A percentile compares a stretch with the other conserved stretches of the same genome.
Evolutionary conservation across 2,888 invertebrate genomes (phyloP).

Genomic region (Luperina testacea): DNA sequence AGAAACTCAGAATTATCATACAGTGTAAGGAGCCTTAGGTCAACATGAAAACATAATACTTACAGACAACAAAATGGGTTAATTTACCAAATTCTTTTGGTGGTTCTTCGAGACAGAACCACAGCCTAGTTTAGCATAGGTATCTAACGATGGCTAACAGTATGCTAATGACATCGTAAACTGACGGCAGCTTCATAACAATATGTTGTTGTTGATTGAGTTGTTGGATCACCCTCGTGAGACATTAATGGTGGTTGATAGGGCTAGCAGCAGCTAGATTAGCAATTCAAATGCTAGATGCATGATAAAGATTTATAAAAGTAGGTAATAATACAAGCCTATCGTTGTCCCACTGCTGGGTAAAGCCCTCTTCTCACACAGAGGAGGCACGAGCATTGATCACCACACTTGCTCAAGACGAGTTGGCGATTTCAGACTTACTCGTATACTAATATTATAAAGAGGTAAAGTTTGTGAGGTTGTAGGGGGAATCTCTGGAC

Average conservation of each 20-base stretch:
- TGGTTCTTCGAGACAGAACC: too few relatives aligned
- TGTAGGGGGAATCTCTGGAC: too few relatives aligned
- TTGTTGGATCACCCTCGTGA: constrained; percentile 19
- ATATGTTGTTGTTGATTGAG: constrained; percentile 53
- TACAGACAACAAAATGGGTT: not conserved
- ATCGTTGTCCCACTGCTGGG: too few relatives aligned
- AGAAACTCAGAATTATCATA: not conserved
- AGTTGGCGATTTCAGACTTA: too few relatives aligned
- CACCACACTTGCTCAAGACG: too few relatives aligned
- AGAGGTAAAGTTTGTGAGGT: too few relatives aligned
- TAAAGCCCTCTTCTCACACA: too few relatives aligned
- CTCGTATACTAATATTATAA: too few relatives aligned
- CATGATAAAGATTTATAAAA: not conserved
- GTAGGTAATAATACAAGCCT: not conserved
- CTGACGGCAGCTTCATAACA: constrained; percentile 39
- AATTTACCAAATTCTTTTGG: not conserved
- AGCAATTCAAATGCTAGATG: not conserved
- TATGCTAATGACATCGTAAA: constrained; percentile 60
- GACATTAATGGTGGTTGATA: constrained; percentile 10
- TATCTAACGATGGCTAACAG: not conserved
- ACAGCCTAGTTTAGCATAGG: not conserved
- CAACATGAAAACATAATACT: not conserved
- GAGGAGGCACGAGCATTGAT: too few relatives aligned
- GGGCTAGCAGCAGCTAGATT: too few relatives aligned
- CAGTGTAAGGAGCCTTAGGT: not conserved